Evolutionary conservation across 2,888 invertebrate genomes (phyloP), one percentile per base, ranked within the genome.

Genomic region (Lasioglossum lativentre): DNA sequence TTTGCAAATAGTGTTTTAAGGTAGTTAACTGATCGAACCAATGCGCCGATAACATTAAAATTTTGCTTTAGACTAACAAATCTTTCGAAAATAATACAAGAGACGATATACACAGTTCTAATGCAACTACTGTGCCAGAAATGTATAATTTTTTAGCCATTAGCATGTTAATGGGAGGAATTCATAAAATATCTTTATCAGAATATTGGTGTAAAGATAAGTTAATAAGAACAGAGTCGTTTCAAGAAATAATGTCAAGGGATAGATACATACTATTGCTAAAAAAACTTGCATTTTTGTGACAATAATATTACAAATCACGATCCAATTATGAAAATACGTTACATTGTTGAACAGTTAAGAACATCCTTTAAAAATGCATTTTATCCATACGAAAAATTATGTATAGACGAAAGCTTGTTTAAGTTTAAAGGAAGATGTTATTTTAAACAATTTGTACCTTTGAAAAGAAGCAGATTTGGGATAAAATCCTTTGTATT

Each of bases 111-210:
- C 78, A 82, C 30, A 75, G 68, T 1, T 14, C 56, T 8, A 75
- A 75, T 14, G n/a, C 74, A 5, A 47, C 47, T 3, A n/a, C n/a
- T n/a, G n/a, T n/a, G n/a, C n/a, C n/a, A n/a, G n/a, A n/a, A n/a
- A n/a, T n/a, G n/a, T n/a, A n/a, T n/a, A n/a, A n/a, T n/a, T n/a
- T n/a, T n/a, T n/a, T n/a, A n/a, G n/a, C n/a, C n/a, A n/a, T n/a
- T n/a, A n/a, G n/a, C n/a, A n/a, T n/a, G n/a, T n/a, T n/a, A 80
- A 66, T 12, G 30, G 71, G 2, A 4, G 30, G 90, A 92, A 52
- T 89, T 86, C 4, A 88, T 91, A 40, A 79, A 86, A 38, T 77
- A 79, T 42, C 56, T 93, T 45, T 45, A 45, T 45, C 45, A 45
- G 45, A 45, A 45, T 80, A 88, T 86, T 85, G 45, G 45, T 14